Evolutionary conservation across 2,888 invertebrate species (phyloP).

Genomic region (Elegia similella): DNA sequence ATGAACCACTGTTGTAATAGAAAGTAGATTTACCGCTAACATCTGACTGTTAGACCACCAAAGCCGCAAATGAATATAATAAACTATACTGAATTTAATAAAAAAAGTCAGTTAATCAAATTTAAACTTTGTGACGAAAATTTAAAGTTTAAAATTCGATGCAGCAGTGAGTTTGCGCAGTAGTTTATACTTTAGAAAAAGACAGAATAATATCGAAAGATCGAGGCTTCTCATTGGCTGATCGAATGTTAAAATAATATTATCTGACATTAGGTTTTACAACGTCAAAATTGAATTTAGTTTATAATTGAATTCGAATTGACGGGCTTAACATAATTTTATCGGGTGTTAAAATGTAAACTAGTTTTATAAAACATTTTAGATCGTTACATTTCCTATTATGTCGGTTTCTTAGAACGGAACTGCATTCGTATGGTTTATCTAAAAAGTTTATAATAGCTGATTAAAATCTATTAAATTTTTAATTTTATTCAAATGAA

Average conservation of each 20-base stretch:
- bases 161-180: slow-evolving; percentile 16
- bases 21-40: neutral
- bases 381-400: neutral
- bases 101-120: neutral
- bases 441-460: neutral
- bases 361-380: slow-evolving; percentile 12
- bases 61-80: neutral
- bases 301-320: slow-evolving; percentile 34
- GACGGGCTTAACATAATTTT: slow-evolving; percentile 32
- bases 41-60: neutral
- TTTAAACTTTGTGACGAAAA: neutral
- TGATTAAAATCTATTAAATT: neutral
- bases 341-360: slow-evolving; percentile 26
- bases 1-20: neutral
- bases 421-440: neutral
- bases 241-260: slow-evolving; percentile 33
- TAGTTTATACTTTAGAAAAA: neutral
- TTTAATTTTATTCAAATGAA: too few relatives aligned
- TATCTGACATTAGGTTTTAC: slow-evolving; percentile 36
- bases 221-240: slow-evolving; percentile 33
- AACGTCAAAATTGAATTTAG: slow-evolving; percentile 35
- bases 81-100: neutral
- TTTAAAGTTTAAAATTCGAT: neutral
- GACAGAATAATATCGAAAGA: neutral
- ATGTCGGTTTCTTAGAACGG: neutral